A percentile compares a stretch with the other conserved stretches of the same genome.
Conservation (phyloP, 2,888 invertebrate species). For the Hemithea aestivaria region DNA sequence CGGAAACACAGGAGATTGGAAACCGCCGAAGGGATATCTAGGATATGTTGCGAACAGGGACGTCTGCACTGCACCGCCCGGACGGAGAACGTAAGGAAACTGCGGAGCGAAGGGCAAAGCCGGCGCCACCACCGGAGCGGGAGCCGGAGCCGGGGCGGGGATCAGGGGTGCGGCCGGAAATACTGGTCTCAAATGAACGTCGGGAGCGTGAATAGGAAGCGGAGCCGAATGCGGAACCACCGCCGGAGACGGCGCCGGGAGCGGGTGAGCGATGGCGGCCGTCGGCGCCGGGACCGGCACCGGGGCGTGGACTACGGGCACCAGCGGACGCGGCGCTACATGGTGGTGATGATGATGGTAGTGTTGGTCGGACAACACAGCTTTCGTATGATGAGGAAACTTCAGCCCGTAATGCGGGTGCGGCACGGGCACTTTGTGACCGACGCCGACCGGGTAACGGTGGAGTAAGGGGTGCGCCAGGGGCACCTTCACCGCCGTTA, state of each 20-base stretch:
- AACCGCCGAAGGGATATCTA: constrained; percentile 60
- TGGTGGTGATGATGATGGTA: constrained; percentile 72
- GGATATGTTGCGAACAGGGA: constrained; percentile 70
- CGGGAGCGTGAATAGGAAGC: constrained; percentile 33
- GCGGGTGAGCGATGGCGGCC: constrained; percentile 45
- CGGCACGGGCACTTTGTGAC: constrained; percentile 55
- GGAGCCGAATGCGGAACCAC: constrained; percentile 41
- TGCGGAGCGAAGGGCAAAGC: constrained; percentile 41
- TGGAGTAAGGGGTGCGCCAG: constrained; percentile 48
- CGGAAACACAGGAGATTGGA: constrained; percentile 47
- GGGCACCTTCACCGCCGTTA: constrained; percentile 67
- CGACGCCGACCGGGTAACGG: constrained; percentile 54
- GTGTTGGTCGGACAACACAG: constrained; percentile 53
- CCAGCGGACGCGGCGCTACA: constrained; percentile 51
- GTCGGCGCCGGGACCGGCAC: constrained; percentile 42
- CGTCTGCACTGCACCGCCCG: constrained; percentile 66
- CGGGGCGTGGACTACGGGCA: constrained; percentile 48
- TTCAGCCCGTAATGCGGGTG: constrained; percentile 62
- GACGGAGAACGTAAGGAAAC: constrained; percentile 60
- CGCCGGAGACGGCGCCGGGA: constrained; percentile 50
- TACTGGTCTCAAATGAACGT: constrained; percentile 46
- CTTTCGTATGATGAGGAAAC: constrained; percentile 56
- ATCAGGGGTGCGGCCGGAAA: constrained; percentile 34
- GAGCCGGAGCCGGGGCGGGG: constrained; percentile 6
- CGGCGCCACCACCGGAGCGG: constrained; percentile 41